Base-by-base conservation (phyloP, 2,113 vertebrate genomes). In the Leuciscus idus region DNA sequence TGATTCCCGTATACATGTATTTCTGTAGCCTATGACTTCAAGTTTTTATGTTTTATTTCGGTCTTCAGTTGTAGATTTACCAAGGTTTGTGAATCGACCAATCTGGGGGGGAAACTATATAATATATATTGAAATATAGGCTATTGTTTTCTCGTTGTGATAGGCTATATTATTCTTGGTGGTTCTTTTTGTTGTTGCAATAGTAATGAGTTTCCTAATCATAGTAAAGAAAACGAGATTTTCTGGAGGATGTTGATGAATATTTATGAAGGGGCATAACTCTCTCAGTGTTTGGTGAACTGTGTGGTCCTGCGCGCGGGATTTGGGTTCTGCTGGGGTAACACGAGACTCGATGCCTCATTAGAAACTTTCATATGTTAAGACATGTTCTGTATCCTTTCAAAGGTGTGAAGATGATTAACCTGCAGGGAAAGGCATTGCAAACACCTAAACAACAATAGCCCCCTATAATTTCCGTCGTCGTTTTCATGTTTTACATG, bases 331-430 rank as follows among this genome's bases (percentile, higher is more conserved):
- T 86, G 89, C 83, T 92, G 88, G 89, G 89, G 89, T 88, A 87
- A 87, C 88, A 83, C 76, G 88, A 90, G 82, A 70, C 66, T 84
- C 46, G 73, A 84, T 28, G 84, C 86, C 85, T 88, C 86, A 87
- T 93, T 92, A 91, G 89, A 91, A 85, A 84, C 64, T 87, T 61
- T 36, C 82, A 77, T 86, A 88, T 66, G 73, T 81, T 86, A 83
- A 59, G 85, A 39, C 85, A 85, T 70, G 17, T 81, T 76, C 10
- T 84, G 59, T 64, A 73, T 57, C 62, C n/a, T 86, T 84, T 89
- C 80, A 81, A 21, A 88, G 23, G 85, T 62, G 61, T 21, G 83
- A 90, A 83, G 78, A 28, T 79, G 48, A 79, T 70, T 33, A 50
- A 66, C 21, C 46, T 50, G 43, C 30, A 70, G n/a, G n/a, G 59